Percentiles rank a stretch among this genome's conserved stretches.
phyloP scores from a whole-genome alignment of 2,888 invertebrate genomes.

The Hirudinaria manillensis region DNA sequence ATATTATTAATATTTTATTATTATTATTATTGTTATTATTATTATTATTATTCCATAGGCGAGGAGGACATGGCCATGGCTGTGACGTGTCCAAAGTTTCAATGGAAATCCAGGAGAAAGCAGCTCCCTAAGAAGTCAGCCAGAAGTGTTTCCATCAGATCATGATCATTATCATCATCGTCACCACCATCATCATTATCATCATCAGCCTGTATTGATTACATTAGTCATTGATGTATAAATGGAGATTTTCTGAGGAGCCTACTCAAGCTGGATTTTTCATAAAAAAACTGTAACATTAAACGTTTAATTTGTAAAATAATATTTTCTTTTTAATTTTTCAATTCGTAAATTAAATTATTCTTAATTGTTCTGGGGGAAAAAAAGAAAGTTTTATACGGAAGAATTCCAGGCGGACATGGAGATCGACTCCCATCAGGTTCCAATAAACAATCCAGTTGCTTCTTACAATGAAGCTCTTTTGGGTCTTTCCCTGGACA shows the following conservation, averaged over 20 bases:
- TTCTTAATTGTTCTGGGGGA: background rate
- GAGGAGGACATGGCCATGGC: background rate
- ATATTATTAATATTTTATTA: background rate
- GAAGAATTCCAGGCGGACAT: background rate
- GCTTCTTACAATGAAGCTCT: slow-evolving; percentile 7
- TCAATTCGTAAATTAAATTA: background rate
- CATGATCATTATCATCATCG: too few relatives aligned
- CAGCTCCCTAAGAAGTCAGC: background rate
- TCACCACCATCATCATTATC: too few relatives aligned
- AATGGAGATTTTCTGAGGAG: too few relatives aligned
- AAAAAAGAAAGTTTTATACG: background rate
- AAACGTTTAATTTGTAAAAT: background rate
- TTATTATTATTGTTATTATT: background rate
- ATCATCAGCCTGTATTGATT: too few relatives aligned
- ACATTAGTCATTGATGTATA: too few relatives aligned
- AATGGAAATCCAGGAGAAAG: slow-evolving; percentile 3
- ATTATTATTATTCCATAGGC: background rate
- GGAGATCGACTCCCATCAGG: background rate
- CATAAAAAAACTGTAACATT: background rate
- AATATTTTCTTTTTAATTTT: background rate
- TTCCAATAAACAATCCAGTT: background rate
- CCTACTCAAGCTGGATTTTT: background rate
- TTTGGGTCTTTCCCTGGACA: background rate
- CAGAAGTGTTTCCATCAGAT: too few relatives aligned
- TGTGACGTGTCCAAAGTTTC: background rate